Conservation (phyloP, 2,888 invertebrate species). For the Lepidocyrtinus sp. region DNA sequence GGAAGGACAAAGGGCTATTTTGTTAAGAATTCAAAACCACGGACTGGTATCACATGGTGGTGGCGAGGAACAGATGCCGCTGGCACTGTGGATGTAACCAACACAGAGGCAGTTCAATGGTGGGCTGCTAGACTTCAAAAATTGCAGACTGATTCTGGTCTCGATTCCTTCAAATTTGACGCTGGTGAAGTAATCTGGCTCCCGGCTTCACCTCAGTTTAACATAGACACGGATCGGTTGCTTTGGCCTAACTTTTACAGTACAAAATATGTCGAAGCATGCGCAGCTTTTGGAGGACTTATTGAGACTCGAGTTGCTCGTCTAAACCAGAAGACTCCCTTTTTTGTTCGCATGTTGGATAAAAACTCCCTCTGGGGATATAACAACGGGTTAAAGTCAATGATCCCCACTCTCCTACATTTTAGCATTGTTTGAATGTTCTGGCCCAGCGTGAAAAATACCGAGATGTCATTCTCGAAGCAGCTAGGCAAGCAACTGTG, state of each 20-base stretch:
- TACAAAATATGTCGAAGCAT: conserved; percentile 63
- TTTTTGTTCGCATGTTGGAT: conserved; percentile 84
- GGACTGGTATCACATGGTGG: conserved; percentile 72
- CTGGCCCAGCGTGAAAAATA: conserved; percentile 45
- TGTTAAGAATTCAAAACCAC: conserved; percentile 72
- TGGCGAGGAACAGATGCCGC: conserved; percentile 32
- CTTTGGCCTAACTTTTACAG: conserved; percentile 59
- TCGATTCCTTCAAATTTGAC: conserved; percentile 86
- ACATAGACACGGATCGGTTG: conserved; percentile 37
- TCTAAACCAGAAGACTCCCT: conserved; percentile 76
- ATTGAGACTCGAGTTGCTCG: conserved; percentile 83
- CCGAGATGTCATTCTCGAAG: conserved; percentile 74
- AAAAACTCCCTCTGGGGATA: conserved; percentile 78
- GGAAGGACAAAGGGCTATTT: conserved; percentile 80
- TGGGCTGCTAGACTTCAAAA: conserved; percentile 71
- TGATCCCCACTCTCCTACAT: conserved; percentile 73
- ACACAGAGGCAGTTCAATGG: conserved; percentile 76
- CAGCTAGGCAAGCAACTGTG: conserved; percentile 75
- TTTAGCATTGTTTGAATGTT: conserved; percentile 72
- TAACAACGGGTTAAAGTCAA: conserved; percentile 72
- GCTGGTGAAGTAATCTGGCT: conserved; percentile 84
- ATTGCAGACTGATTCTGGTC: conserved; percentile 77
- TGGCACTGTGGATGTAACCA: conserved; percentile 82
- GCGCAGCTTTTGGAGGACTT: conserved; percentile 74
- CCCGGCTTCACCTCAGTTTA: conserved; percentile 74